Base-by-base conservation (phyloP, 2,113 vertebrate genomes). In the Chionomys nivalis region DNA sequence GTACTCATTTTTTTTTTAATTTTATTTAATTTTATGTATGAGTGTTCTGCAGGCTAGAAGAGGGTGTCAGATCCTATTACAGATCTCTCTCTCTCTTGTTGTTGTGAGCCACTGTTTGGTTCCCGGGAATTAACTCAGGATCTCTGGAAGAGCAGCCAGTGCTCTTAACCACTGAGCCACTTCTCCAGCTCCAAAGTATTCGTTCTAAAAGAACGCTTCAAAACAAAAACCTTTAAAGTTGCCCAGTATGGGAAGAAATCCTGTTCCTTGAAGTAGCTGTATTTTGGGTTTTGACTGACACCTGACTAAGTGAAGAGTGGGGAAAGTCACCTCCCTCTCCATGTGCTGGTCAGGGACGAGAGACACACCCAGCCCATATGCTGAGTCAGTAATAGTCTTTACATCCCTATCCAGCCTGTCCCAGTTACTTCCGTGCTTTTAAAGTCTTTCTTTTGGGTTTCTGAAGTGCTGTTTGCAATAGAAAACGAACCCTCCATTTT, bases 401-500 rank as follows among this genome's bases (percentile, higher is more conserved):
- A 55, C 49, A 87, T 97, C 93, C 68, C 94, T 72, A 0, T 63
- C 86, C 73, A 94, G 26, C 85, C 95, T 58, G 52, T 66, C 4
- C 19, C 49, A 36, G 52, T 78, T 0, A 0, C 93, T 95, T 79
- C 92, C 12, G 55, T 93, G 13, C 33, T 97, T 93, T 65, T 72
- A 66, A 39, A 33, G 26, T 83, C n/a, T 93, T 55, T 47, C 81
- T 95, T 95, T 61, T 72, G 31, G 92, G 66, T 47, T 19, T 86
- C 72, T 94, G 28, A 89, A 83, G n/a, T 72, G 52, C 87, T 61
- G 9, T 83, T 95, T 97, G 90, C 76, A 92, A 52, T 87, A 28
- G 77, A 91, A 94, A 89, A 90, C 92, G 86, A 96, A 88, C 72
- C 66, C 44, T 9, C 16, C 58, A 83, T 75, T 97, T 79, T 94